Percentiles rank a stretch among this genome's conserved stretches.
Conservation (phyloP, 1,140 invertebrate species). For the Phymorhynchus buccinoides region DNA sequence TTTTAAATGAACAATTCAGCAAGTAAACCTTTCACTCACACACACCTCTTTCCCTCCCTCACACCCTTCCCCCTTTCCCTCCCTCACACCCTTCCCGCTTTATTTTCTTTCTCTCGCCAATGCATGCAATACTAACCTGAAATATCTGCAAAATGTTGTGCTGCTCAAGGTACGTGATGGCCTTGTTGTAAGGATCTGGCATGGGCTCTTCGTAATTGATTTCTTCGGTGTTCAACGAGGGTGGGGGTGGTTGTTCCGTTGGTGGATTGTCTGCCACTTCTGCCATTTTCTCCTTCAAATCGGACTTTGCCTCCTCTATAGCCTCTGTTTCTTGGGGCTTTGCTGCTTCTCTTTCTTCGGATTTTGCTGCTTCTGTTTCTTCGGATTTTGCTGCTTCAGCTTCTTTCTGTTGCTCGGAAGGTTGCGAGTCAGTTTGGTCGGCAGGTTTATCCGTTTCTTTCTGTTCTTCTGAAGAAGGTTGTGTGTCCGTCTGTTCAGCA, state of each 20-base stretch:
- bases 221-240: background rate
- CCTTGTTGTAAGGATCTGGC: slow-evolving; percentile 64
- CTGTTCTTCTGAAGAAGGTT: no score
- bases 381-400: no score
- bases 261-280: slow-evolving; percentile 16
- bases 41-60: background rate
- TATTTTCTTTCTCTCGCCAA: no score
- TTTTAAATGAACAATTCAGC: no score
- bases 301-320: background rate
- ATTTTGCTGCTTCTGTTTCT: no score
- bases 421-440: background rate
- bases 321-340: slow-evolving; percentile 10
- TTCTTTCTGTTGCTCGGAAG: background rate
- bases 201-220: slow-evolving; percentile 50
- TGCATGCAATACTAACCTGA: slow-evolving; percentile 52
- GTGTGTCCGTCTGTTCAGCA: no score
- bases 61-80: background rate
- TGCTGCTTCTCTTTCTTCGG: no score
- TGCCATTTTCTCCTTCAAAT: slow-evolving; percentile 22
- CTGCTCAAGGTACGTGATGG: slow-evolving; percentile 63
- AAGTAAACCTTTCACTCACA: no score
- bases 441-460: background rate
- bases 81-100: no score
- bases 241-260: slow-evolving; percentile 22
- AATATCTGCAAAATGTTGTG: slow-evolving; percentile 66